Evolutionary conservation across 2,888 invertebrate genomes (phyloP), one percentile per base, ranked within the genome.

Genomic region (Ariolimax columbianus): DNA sequence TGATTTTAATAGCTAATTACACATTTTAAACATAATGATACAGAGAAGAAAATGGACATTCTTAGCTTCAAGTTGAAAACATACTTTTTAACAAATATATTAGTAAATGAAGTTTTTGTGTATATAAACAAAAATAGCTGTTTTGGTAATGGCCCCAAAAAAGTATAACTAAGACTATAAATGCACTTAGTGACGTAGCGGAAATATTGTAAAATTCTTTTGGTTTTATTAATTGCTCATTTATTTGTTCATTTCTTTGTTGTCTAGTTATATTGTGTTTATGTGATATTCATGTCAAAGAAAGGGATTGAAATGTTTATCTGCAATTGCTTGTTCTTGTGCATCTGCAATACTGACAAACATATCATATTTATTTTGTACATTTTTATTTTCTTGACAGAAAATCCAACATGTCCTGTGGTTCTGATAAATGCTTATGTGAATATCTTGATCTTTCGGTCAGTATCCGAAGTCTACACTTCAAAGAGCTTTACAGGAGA

Each of bases 331-430:
- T 63, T 63, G 59, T 4, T 63, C n/a, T n/a, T 63, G n/a, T 23
- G 17, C 7, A 63, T 63, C n/a, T 9, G 11, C 23, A 23, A 55
- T 19, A 55, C 7, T 14, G 55, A 55, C 23, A 55, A 19, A 3
- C 23, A 23, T 55, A 9, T 55, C 11, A 55, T 55, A n/a, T 63
- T 63, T n/a, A n/a, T n/a, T n/a, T n/a, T 66, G 7, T 38, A 3
- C 19, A 36, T 38, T 47, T 47, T 17, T 75, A 30, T 75, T 59
- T 38, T 30, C 36, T 59, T 77, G 6, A 63, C 83, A 83, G 83
- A 83, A 51, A 66, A 38, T 47, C 68, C 77, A n/a, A 43, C 43
- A 23, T 83, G 83, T 30, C 68, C 68, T 43, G 68, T 55, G 30
- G 40, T 40, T 14, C n/a, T 26, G 17, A 47, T 83, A 38, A 78